A percentile compares a stretch with the other conserved stretches of the same genome.
Evolutionary conservation across 2,797 vertebrate genomes (phyloP).

Genomic region (Triplophysa yarkandensis): DNA sequence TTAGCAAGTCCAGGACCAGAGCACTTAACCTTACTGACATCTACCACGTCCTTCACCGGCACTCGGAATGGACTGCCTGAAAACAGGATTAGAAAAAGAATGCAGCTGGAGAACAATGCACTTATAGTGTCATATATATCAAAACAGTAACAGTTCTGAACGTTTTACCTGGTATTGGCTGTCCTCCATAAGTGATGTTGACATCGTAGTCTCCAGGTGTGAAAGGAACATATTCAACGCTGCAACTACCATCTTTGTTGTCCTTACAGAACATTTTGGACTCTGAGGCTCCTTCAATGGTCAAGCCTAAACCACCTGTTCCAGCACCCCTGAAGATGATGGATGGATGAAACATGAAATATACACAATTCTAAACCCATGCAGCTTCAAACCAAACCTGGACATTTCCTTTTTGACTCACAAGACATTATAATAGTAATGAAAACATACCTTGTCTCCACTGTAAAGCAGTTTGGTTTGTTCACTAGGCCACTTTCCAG

Average conservation of each 20-base stretch:
- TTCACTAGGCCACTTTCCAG: slow-evolving; percentile 90
- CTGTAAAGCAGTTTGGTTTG: slow-evolving; percentile 92
- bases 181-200: slow-evolving; percentile 95
- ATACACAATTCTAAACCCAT: neutral
- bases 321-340: slow-evolving; percentile 85
- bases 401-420: neutral
- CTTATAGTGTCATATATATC: too few relatives aligned
- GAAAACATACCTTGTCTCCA: slow-evolving; percentile 88
- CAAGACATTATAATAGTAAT: neutral
- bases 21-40: slow-evolving; percentile 93
- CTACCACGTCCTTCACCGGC: slow-evolving; percentile 87
- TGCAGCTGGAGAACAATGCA: neutral
- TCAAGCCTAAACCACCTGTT: slow-evolving; percentile 91
- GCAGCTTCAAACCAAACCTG: neutral
- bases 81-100: neutral
- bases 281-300: slow-evolving; percentile 94
- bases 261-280: slow-evolving; percentile 98
- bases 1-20: slow-evolving; percentile 88
- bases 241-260: slow-evolving; percentile 97
- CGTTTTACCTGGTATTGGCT: slow-evolving; percentile 84
- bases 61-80: slow-evolving; percentile 93
- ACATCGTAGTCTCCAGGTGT: slow-evolving; percentile 91
- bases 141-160: too few relatives aligned
- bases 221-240: slow-evolving; percentile 94
- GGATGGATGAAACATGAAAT: neutral